Base-by-base conservation (phyloP, 2,888 invertebrate genomes). In the Mechanitis mazaeus region DNA sequence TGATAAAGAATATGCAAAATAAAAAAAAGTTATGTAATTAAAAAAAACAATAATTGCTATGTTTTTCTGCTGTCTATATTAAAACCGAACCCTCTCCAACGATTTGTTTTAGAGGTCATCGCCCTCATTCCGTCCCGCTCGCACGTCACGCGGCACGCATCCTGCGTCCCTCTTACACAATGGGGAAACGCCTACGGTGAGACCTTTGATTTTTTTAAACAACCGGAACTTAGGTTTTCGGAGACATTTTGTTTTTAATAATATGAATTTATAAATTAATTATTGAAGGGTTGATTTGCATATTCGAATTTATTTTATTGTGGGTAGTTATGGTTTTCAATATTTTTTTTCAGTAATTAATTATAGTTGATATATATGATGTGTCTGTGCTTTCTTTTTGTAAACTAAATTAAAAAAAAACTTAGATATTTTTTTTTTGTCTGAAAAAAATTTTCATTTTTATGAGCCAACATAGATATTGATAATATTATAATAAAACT, bases 91-190 rank as follows among this genome's bases (percentile, higher is more conserved):
- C 89, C 87, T 87, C 84, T 82, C 83, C 79, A 78, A 77, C 89
- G 88, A 88, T 90, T 88, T 88, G 89, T 88, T 89, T 88, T 85
- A 89, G 84, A 86, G 89, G 89, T 89, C 89, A 79, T 88, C 86
- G 86, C 81, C 87, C 87, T 82, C 78, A 67, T 69, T 71, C 76
- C 72, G 64, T 85, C 86, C 72, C 79, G 72, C 69, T 85, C 80
- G 69, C 66, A 65, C 81, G 71, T 69, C 70, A 72, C 68, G 65
- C 64, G 72, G 74, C 69, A 71, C 72, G 67, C 72, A 79, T 80
- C 70, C 67, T 69, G 64, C 67, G 61, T 85, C 85, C 71, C 80
- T 45, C 65, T 85, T 80, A 60, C 78, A 77, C 84, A 77, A 78
- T 78, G 80, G 84, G 85, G 85, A 81, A 84, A 81, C 74, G 78